Conservation (phyloP, 2,888 invertebrate genomes). For the Graphium colonna region DNA sequence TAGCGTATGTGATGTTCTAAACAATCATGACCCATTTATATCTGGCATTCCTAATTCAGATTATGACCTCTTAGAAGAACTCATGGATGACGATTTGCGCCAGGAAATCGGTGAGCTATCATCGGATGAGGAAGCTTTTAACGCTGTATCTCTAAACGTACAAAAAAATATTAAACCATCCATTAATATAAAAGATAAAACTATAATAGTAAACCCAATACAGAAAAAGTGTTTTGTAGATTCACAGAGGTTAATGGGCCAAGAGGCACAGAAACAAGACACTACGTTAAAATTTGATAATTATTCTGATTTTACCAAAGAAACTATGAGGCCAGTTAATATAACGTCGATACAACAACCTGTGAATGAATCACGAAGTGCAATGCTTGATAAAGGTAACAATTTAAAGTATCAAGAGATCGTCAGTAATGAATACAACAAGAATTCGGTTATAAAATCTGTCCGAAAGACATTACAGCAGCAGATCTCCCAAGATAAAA, state of each 20-base stretch:
- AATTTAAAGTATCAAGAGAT: background rate
- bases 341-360: background rate
- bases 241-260: background rate
- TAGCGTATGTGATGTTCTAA: conserved; percentile 30
- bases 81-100: conserved; percentile 65
- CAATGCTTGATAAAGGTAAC: background rate
- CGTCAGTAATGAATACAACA: background rate
- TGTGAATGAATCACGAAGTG: background rate
- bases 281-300: background rate
- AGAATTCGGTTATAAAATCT: background rate
- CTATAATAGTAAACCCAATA: background rate
- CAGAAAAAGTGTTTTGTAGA: conserved; percentile 2
- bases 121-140: conserved; percentile 56
- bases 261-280: conserved; percentile 1
- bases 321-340: background rate
- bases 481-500: background rate
- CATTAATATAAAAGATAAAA: background rate
- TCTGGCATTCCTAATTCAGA: conserved; percentile 61
- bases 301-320: background rate
- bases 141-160: conserved; percentile 25
- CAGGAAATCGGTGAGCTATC: conserved; percentile 69
- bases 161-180: conserved; percentile 28
- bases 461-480: background rate
- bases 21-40: conserved; percentile 52
- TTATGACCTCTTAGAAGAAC: conserved; percentile 67